phyloP scores from a whole-genome alignment of 2,888 invertebrate genomes.

The Cryptocephalus moraei region DNA sequence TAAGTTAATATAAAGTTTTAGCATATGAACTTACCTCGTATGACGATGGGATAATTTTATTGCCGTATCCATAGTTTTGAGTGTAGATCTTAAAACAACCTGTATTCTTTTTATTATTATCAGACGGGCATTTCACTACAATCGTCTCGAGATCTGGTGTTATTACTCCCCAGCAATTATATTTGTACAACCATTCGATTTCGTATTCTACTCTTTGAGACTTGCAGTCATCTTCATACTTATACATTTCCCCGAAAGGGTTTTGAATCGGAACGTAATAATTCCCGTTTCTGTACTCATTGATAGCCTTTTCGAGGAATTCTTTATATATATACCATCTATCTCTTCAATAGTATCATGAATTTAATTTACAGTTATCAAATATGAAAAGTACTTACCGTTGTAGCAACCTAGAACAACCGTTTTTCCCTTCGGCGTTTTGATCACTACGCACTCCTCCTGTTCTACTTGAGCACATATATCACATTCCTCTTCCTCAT shows the following conservation, averaged over 20 bases:
- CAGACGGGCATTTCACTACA: not conserved
- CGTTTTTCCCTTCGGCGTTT: not conserved
- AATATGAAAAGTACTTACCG: not conserved
- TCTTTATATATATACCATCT: no score
- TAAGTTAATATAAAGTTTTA: not conserved
- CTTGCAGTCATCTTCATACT: no score
- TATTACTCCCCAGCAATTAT: not conserved
- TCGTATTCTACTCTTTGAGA: no score
- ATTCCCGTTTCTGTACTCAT: not conserved
- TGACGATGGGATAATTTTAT: not conserved
- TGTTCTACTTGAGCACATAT: not conserved
- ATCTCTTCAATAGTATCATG: no score
- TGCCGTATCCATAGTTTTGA: not conserved
- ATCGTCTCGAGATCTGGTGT: not conserved
- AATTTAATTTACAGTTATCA: not conserved
- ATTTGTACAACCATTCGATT: not conserved
- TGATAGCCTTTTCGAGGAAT: not conserved
- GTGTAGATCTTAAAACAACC: conserved; percentile 1
- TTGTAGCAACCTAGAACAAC: not conserved
- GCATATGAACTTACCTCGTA: not conserved
- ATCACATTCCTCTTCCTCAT: not conserved
- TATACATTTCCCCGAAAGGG: no score
- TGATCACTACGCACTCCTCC: conserved; percentile 1
- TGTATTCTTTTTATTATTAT: not conserved
- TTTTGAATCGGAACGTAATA: not conserved